Percentiles rank a stretch among this genome's conserved stretches.
Evolutionary conservation across 2,888 invertebrate genomes (phyloP).

Genomic region (Harpagoxenus sublaevis): DNA sequence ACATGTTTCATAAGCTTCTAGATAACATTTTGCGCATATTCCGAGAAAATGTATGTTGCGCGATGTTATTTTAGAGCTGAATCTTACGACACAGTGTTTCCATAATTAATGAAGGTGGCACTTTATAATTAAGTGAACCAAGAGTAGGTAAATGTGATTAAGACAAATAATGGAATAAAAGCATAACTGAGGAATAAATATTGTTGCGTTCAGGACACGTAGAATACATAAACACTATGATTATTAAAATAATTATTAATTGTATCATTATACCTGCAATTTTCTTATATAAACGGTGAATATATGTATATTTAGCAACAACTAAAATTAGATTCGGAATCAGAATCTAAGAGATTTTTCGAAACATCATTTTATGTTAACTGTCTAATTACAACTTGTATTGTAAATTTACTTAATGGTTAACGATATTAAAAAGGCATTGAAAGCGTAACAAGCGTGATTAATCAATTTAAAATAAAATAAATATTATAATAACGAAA

Average conservation of each 20-base stretch:
- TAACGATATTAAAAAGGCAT: neutral
- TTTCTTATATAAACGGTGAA: neutral
- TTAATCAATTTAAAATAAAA: neutral
- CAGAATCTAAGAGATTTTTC: neutral
- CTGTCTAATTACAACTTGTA: neutral
- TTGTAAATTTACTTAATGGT: neutral
- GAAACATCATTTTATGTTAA: neutral
- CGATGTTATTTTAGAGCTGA: neutral
- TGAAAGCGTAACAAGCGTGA: neutral
- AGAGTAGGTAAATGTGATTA: neutral
- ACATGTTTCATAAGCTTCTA: neutral
- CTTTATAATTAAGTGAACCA: slow-evolving; percentile 15
- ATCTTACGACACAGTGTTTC: slow-evolving; percentile 18
- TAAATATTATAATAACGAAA: neutral
- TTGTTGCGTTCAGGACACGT: neutral
- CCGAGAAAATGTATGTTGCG: neutral
- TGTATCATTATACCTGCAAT: neutral
- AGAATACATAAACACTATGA: neutral
- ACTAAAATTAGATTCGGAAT: neutral
- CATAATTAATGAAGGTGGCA: slow-evolving; percentile 21
- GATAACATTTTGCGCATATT: neutral
- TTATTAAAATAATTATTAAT: slow-evolving; percentile 23
- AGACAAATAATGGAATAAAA: slow-evolving; percentile 23
- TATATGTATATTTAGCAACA: neutral
- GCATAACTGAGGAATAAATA: slow-evolving; percentile 1